phyloP scores from a whole-genome alignment of 2,888 invertebrate genomes.

The Coenonympha arcania region DNA sequence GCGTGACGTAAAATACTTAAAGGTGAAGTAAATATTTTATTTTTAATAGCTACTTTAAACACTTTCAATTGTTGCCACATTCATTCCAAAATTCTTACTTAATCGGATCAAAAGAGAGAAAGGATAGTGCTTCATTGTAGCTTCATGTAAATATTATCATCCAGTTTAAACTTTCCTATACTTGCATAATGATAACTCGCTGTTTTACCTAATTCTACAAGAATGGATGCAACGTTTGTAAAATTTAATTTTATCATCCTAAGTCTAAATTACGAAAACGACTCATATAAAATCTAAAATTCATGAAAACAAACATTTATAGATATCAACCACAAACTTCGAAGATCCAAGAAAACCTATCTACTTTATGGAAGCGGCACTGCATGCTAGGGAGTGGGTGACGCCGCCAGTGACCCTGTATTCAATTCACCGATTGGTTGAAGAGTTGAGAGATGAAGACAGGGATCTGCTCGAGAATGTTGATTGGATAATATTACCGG shows the following conservation, averaged over 20 bases:
- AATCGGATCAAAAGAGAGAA: no score
- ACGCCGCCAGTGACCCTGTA: constrained; percentile 76
- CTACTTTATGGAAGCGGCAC: constrained; percentile 72
- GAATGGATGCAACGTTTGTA: no score
- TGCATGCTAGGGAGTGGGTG: constrained; percentile 81
- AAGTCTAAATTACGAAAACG: no score
- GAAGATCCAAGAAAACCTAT: constrained; percentile 56
- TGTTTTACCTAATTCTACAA: no score
- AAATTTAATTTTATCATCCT: no score
- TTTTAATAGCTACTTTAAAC: no score
- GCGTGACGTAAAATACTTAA: constrained; percentile 73
- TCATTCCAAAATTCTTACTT: no score
- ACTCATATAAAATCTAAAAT: no score
- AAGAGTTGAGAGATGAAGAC: constrained; percentile 51
- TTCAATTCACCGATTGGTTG: constrained; percentile 73
- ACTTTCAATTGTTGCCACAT: background rate
- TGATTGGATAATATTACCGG: constrained; percentile 79
- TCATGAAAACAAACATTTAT: constrained; percentile 26
- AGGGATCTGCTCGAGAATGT: constrained; percentile 67
- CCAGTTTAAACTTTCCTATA: no score
- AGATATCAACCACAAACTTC: constrained; percentile 73
- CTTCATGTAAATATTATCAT: no score
- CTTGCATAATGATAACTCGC: no score
- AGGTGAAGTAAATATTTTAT: constrained; percentile 38
- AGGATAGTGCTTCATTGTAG: no score